Percentiles rank a stretch among this genome's conserved stretches.
Conservation (phyloP, 2,888 invertebrate genomes). For the Bursaphelenchus okinawaensis region DNA sequence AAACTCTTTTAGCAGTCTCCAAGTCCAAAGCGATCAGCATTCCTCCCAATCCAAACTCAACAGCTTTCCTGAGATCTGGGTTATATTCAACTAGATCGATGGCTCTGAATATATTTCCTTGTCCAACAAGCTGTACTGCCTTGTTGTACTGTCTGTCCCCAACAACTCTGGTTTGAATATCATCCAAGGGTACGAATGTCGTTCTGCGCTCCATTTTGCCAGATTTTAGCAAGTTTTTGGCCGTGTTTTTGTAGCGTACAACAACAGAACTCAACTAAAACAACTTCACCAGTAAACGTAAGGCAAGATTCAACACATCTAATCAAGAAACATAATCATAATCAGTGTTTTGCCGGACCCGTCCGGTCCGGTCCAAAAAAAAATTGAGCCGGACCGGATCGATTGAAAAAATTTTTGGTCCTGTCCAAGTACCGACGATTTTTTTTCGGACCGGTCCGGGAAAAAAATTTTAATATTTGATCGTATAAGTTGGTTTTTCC, state of each 20-base stretch:
- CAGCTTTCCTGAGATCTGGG: conserved; percentile 59
- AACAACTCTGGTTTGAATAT: conserved; percentile 64
- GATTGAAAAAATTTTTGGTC: too few relatives aligned
- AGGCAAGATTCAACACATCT: too few relatives aligned
- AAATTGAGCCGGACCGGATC: too few relatives aligned
- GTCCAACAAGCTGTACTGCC: conserved; percentile 26
- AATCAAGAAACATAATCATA: too few relatives aligned
- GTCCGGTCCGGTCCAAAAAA: too few relatives aligned
- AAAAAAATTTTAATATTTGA: too few relatives aligned
- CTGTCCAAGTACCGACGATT: too few relatives aligned
- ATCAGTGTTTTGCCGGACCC: too few relatives aligned
- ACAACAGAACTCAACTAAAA: conserved; percentile 79
- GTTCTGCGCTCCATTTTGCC: conserved; percentile 66
- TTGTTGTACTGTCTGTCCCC: conserved; percentile 64
- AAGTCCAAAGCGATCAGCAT: conserved; percentile 69
- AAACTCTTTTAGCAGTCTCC: conserved; percentile 73
- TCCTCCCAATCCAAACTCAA: conserved; percentile 76
- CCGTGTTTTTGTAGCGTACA: conserved; percentile 77
- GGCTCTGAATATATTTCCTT: conserved; percentile 31
- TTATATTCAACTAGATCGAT: conserved; percentile 34
- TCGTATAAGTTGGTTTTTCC: too few relatives aligned
- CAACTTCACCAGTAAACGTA: too few relatives aligned
- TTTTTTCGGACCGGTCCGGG: too few relatives aligned
- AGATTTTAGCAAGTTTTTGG: conserved; percentile 75
- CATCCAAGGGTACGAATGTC: conserved; percentile 59